A percentile compares a stretch with the other conserved stretches of the same genome.
Conservation (phyloP, 2,888 invertebrate genomes). For the Tiphia femorata region DNA sequence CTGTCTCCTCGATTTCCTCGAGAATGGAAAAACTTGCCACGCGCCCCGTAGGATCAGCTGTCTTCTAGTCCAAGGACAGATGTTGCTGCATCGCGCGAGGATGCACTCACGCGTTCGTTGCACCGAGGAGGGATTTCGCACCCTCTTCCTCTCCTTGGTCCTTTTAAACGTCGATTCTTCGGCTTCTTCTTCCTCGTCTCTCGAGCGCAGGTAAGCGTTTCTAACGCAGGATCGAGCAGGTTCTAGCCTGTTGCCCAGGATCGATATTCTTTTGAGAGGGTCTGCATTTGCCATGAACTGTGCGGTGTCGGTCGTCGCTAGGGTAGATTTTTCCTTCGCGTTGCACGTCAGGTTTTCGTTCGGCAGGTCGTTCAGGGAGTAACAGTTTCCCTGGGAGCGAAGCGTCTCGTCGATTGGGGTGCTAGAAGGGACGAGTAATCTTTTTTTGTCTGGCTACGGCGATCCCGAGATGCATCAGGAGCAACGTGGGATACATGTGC, state of each 20-base stretch:
- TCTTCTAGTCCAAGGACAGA: conserved; percentile 44
- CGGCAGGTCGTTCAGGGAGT: too few relatives aligned
- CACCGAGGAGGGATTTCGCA: conserved; percentile 24
- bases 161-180: conserved; percentile 50
- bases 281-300: too few relatives aligned
- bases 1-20: conserved; percentile 43
- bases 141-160: conserved; percentile 19
- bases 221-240: conserved; percentile 35
- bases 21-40: conserved; percentile 52
- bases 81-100: conserved; percentile 29
- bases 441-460: too few relatives aligned
- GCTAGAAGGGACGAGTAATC: too few relatives aligned
- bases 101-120: conserved; percentile 34
- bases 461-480: too few relatives aligned
- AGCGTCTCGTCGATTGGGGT: too few relatives aligned
- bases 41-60: conserved; percentile 52
- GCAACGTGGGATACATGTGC: too few relatives aligned
- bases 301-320: too few relatives aligned
- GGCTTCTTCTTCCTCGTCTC: conserved; percentile 30
- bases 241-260: conserved; percentile 42
- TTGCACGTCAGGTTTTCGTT: too few relatives aligned
- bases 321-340: too few relatives aligned
- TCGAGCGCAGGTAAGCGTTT: neutral
- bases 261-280: conserved; percentile 39
- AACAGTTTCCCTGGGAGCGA: too few relatives aligned